These are phyloP conservation scores for Cephus pygmeus DNA, from an alignment of 2,888 invertebrate species.

Conservation along the genomic window DNA sequence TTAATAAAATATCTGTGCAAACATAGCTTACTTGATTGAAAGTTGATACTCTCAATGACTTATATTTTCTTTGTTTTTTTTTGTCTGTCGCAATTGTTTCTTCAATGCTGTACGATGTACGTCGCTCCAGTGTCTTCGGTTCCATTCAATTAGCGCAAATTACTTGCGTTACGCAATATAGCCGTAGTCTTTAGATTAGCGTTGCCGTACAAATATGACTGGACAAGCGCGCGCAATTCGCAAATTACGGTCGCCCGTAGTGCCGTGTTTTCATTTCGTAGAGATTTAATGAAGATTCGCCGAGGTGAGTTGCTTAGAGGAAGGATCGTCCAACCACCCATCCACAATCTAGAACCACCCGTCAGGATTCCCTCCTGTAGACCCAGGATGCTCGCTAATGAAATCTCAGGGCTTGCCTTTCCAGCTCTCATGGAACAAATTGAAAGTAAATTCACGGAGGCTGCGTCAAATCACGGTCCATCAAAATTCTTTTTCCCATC, in stretches of 20 bases:
- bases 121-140: neutral
- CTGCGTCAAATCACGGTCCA: neutral
- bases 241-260: conserved; percentile 27
- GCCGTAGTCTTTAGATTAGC: neutral
- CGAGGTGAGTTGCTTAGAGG: conserved; percentile 2
- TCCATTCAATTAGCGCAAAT: conserved; percentile 27
- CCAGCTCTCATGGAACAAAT: neutral
- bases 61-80: neutral
- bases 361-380: neutral
- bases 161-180: conserved; percentile 22
- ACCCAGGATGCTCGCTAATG: neutral
- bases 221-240: conserved; percentile 20
- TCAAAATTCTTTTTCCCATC: neutral
- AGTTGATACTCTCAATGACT: neutral
- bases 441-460: neutral
- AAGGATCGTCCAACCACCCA: neutral
- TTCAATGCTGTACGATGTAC: neutral
- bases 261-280: conserved; percentile 24
- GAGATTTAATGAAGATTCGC: conserved; percentile 32
- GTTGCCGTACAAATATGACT: neutral
- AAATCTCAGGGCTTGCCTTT: neutral
- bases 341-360: neutral
- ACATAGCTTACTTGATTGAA: neutral
- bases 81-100: neutral
- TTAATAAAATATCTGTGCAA: neutral